Conservation (phyloP, 2,797 vertebrate genomes). For the Coccyzus lansbergi region DNA sequence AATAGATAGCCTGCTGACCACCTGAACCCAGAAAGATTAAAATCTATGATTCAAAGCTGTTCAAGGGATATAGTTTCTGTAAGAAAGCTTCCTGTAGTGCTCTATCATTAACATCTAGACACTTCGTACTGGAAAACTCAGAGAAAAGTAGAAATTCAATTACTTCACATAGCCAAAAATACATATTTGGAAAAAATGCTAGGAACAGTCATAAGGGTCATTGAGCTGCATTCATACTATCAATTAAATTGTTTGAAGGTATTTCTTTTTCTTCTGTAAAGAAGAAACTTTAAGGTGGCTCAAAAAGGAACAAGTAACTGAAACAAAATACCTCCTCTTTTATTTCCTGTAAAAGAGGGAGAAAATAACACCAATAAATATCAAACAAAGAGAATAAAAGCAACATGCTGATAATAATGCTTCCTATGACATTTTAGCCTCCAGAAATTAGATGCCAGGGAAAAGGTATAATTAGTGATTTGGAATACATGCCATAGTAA, state of each 20-base stretch:
- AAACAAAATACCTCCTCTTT: neutral
- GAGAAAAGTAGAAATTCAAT: slow-evolving; percentile 19
- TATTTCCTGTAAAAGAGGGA: neutral
- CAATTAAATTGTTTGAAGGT: neutral
- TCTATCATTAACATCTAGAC: slow-evolving; percentile 68
- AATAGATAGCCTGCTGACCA: slow-evolving; percentile 74
- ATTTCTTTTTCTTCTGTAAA: neutral
- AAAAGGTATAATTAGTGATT: slow-evolving; percentile 7
- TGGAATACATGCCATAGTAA: neutral
- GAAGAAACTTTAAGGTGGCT: neutral
- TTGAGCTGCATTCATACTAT: neutral
- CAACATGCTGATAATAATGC: neutral
- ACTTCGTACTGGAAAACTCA: slow-evolving; percentile 55
- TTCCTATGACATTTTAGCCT: neutral
- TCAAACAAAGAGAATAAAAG: slow-evolving; percentile 11
- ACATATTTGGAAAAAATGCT: neutral
- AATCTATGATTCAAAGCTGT: slow-evolving; percentile 43
- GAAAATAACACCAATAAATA: neutral
- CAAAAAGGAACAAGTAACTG: neutral
- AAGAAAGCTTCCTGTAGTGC: slow-evolving; percentile 53
- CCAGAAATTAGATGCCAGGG: neutral
- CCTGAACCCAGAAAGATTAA: slow-evolving; percentile 74
- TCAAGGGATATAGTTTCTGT: slow-evolving; percentile 31
- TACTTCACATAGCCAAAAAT: slow-evolving; percentile 21
- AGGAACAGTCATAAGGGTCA: neutral